These are phyloP conservation scores for Bombyx mori DNA, from an alignment of 1,140 invertebrate genomes.

Conservation along the genomic window ASM3026992v2 NC_085112.1:12673001-12673500, in stretches of 20 bases:
- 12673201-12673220: constrained; percentile 20
- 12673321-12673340: too few species aligned
- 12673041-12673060: constrained; percentile 32
- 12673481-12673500: too few species aligned
- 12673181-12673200: constrained; percentile 24
- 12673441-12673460: too few species aligned
- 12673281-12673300: constrained; percentile 32
- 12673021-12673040: constrained; percentile 70
- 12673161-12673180: constrained; percentile 62
- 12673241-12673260: constrained; percentile 47
- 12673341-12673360: neutral
- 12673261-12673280: constrained; percentile 45
- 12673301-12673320: constrained; percentile 46
- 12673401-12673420: constrained; percentile 38
- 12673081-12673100: constrained; percentile 38
- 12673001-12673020: constrained; percentile 74
- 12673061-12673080: constrained; percentile 26
- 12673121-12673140: constrained; percentile 59
- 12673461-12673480: too few species aligned
- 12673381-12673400: constrained; percentile 27
- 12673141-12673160: constrained; percentile 57
- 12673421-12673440: constrained; percentile 4
- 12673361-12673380: constrained; percentile 51
- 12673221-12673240: constrained; percentile 27
- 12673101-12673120: constrained; percentile 60